phyloP scores from a whole-genome alignment of 2,113 vertebrate genomes.

The Trogon surrucura region DNA sequence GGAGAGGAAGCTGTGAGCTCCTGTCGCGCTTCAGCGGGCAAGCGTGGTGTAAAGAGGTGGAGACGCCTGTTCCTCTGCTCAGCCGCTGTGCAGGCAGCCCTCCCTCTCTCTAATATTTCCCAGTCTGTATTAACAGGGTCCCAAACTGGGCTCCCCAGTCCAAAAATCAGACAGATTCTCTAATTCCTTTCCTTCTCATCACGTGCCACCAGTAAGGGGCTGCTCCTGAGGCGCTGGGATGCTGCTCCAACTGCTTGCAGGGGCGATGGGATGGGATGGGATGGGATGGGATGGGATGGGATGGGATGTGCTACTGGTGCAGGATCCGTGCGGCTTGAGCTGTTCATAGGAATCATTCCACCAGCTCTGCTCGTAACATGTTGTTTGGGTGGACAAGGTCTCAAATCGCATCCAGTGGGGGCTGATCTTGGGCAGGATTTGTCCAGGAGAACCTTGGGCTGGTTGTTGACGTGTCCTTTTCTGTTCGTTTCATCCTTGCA shows the following conservation, averaged over 20 bases:
- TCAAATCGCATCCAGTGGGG: rapidly evolving
- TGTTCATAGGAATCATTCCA: background rate
- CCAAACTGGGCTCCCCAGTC: background rate
- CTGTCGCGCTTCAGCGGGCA: rapidly evolving
- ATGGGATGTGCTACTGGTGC: rapidly evolving
- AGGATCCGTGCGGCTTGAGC: rapidly evolving
- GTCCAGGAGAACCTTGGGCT: rapidly evolving
- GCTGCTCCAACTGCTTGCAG: background rate
- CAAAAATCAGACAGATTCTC: background rate
- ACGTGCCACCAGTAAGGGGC: rapidly evolving
- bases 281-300: background rate
- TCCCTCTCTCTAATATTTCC: background rate
- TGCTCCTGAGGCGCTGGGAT: background rate
- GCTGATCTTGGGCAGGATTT: background rate
- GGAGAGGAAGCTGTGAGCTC: background rate
- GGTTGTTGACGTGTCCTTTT: background rate
- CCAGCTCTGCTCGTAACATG: rapidly evolving
- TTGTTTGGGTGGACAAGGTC: background rate
- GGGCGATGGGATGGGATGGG: background rate
- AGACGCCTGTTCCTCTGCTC: rapidly evolving
- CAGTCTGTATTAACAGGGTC: background rate
- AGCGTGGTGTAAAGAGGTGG: background rate
- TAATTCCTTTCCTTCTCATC: background rate
- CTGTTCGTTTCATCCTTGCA: background rate
- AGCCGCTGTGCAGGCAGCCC: background rate